A percentile compares a stretch with the other conserved stretches of the same genome.
Evolutionary conservation across 2,797 vertebrate genomes (phyloP).

Genomic region (Eulemur albifrons): DNA sequence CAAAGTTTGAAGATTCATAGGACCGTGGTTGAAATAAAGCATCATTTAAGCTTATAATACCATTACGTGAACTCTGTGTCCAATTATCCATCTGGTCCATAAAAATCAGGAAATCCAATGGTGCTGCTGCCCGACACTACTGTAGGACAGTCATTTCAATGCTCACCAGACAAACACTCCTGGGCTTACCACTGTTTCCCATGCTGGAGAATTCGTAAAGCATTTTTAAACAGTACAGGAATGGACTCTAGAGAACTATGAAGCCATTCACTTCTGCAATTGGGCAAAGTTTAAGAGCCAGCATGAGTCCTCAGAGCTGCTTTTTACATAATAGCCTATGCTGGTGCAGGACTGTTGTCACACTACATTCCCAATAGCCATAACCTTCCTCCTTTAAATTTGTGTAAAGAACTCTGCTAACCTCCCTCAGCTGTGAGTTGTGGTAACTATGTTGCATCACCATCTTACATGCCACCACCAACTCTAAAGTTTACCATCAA

Average conservation of each 20-base stretch:
- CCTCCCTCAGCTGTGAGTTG: not conserved
- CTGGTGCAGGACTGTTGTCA: not conserved
- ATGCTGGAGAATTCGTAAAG: not conserved
- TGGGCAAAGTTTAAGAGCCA: not conserved
- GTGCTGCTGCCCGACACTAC: not conserved
- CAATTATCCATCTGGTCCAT: not conserved
- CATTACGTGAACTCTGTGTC: not conserved
- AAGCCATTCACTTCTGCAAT: not conserved
- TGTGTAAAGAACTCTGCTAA: not conserved
- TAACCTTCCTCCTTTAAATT: not conserved
- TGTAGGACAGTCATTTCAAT: fast-evolving
- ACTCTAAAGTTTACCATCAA: not conserved
- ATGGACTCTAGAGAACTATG: not conserved
- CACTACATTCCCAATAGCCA: not conserved
- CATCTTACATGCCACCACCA: not conserved
- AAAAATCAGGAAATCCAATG: not conserved
- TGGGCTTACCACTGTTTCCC: not conserved
- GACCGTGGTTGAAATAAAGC: not conserved
- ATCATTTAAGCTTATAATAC: not conserved
- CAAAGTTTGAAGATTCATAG: not conserved
- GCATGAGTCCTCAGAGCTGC: not conserved
- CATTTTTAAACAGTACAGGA: not conserved
- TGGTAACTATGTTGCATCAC: no score
- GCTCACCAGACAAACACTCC: not conserved
- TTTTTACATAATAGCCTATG: not conserved